phyloP scores from a whole-genome alignment of 2,797 vertebrate species.

The Sciaenops ocellatus region DNA sequence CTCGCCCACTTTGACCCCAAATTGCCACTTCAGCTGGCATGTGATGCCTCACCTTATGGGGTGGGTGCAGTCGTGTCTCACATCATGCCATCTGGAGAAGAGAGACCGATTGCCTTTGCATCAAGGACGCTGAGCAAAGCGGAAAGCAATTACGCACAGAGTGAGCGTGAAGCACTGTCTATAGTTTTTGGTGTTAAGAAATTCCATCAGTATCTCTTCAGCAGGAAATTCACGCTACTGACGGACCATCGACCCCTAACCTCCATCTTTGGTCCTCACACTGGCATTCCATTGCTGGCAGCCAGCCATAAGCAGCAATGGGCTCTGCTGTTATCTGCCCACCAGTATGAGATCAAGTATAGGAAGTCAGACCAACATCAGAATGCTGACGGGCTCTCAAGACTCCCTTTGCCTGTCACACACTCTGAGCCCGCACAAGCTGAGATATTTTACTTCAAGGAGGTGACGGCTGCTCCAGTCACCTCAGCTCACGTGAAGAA shows the following conservation, averaged over 20 bases:
- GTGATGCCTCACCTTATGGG: background rate
- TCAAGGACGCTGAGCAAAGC: constrained; percentile 1
- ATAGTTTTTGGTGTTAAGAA: constrained; percentile 27
- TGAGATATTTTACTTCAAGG: constrained; percentile 27
- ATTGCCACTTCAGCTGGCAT: background rate
- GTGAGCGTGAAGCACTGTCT: background rate
- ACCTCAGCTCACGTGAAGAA: background rate
- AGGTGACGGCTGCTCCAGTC: background rate
- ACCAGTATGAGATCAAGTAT: constrained; percentile 25
- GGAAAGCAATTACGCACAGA: background rate
- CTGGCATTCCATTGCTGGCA: background rate
- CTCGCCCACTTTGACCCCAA: background rate
- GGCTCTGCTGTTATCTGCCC: constrained; percentile 2
- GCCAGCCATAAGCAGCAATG: constrained; percentile 2
- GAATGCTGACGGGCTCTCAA: constrained; percentile 30
- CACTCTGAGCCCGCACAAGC: background rate
- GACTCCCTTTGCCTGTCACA: background rate
- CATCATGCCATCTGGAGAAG: background rate
- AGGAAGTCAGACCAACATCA: background rate
- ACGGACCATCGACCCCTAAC: constrained; percentile 7
- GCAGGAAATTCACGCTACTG: constrained; percentile 27
- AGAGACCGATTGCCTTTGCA: constrained; percentile 7
- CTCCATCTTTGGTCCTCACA: constrained; percentile 9
- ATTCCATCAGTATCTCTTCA: constrained; percentile 21
- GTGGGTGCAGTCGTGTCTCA: background rate